Conservation (phyloP, 2,888 invertebrate species). For the Agrypnus murinus region DNA sequence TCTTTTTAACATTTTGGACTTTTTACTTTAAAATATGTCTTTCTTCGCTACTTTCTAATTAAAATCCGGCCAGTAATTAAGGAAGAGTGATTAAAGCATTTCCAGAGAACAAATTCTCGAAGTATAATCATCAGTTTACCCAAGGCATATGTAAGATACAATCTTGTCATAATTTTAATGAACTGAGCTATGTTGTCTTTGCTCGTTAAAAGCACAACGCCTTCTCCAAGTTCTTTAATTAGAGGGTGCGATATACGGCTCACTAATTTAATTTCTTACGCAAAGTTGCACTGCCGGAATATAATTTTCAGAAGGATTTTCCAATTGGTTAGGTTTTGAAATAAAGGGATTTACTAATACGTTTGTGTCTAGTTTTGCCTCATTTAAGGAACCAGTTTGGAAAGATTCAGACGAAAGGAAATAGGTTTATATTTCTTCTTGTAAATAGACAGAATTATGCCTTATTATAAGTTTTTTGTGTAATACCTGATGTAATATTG, state of each 20-base stretch:
- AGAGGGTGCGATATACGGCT: slow-evolving; percentile 1
- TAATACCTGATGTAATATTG: no score
- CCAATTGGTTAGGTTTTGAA: not conserved
- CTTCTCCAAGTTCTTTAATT: slow-evolving; percentile 13
- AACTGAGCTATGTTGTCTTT: slow-evolving; percentile 7
- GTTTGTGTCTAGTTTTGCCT: no score
- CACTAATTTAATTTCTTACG: slow-evolving; percentile 8
- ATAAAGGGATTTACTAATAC: no score
- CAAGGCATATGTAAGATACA: not conserved
- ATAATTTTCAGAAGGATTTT: not conserved
- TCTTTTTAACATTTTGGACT: no score
- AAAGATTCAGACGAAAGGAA: no score
- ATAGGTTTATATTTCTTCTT: no score
- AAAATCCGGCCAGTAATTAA: no score
- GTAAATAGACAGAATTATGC: no score
- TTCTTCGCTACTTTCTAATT: no score
- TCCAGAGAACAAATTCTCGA: not conserved
- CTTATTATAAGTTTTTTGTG: no score
- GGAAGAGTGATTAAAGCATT: not conserved
- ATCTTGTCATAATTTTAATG: slow-evolving; percentile 5
- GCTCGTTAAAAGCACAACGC: slow-evolving; percentile 16
- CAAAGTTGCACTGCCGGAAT: not conserved
- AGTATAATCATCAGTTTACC: slow-evolving; percentile 1
- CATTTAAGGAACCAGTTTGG: no score
- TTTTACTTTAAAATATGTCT: no score